Evolutionary conservation across 2,888 invertebrate species (phyloP), one percentile per base, ranked within the genome.

Genomic region (Polydrusus pterygomalis): DNA sequence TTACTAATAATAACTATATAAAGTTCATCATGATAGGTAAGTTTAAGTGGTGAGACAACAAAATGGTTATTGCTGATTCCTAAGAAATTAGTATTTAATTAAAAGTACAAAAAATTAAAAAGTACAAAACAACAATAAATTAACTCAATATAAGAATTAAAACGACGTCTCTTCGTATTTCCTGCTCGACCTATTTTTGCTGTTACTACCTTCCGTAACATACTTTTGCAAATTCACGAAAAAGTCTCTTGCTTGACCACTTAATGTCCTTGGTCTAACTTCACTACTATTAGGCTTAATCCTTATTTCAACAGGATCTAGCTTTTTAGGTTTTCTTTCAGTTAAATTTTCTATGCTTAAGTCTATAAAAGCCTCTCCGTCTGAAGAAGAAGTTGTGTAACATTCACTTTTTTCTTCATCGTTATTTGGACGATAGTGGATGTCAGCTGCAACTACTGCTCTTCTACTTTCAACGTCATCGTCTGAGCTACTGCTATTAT

Each of bases 91-190:
- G 2, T 9, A 5, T 40, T 11, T 40, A 40, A 40, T 40, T 40
- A 7, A 40, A 40, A 11, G 9, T 10, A 20, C 18, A 8, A 20
- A 51, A 51, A 51, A 10, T 18, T 11, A 25, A 18, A 51, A 51
- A 20, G 11, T 11, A 18, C 9, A 10, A 51, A 2, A 7, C 10
- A 51, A 18, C 2, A 51, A 9, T 9, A 51, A 25, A 25, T 1
- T 3, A 25, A 3, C 5, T 25, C n/a, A n/a, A n/a, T n/a, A n/a
- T n/a, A n/a, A n/a, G 25, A 0, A 62, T 74, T 58, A 80, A 68
- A 80, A 79, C n/a, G 75, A 70, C 17, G 80, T 80, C 56, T 80
- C 80, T 40, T 77, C 78, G 54, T 77, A 80, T 45, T 75, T 74
- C 47, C 72, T 70, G 40, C 72, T 54, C 20, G 54, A 69, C 40